These are phyloP conservation scores for Drosophila equinoxialis DNA, from an alignment of 1,140 invertebrate species.

Conservation along the genomic window DNA sequence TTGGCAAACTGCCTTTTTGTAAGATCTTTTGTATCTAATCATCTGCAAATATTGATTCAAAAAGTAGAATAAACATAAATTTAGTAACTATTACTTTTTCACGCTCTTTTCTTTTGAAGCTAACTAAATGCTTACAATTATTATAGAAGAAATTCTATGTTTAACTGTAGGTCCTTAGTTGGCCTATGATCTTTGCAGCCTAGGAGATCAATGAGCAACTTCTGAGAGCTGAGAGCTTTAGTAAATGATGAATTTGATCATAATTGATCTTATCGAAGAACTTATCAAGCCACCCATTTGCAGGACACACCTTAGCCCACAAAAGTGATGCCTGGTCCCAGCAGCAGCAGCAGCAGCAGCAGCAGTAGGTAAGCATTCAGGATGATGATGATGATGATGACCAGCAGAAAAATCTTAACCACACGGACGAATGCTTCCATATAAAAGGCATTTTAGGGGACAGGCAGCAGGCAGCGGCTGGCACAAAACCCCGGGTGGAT, in stretches of 20 bases:
- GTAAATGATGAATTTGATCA: not conserved
- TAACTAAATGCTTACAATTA: no score
- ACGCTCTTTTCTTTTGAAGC: no score
- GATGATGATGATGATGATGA: conserved; percentile 49
- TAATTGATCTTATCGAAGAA: conserved; percentile 24
- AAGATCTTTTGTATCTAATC: no score
- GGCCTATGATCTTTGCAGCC: no score
- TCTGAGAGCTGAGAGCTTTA: not conserved
- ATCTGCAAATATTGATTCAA: no score
- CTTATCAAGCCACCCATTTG: conserved; percentile 52
- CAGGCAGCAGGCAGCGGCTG: not conserved
- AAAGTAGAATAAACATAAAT: no score
- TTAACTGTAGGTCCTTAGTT: no score
- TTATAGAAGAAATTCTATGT: no score
- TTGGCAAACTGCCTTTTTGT: no score
- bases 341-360: not conserved
- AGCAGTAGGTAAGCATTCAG: not conserved
- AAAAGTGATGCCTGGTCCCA: conserved; percentile 40
- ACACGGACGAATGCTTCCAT: conserved; percentile 74
- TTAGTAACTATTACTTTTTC: no score
- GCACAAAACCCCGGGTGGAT: conserved; percentile 11
- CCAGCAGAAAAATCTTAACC: conserved; percentile 77
- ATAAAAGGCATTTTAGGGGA: conserved; percentile 68
- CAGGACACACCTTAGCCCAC: conserved; percentile 22
- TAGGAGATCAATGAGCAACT: not conserved